phyloP scores from a whole-genome alignment of 2,113 vertebrate species.

The Oryzias curvinotus region DNA sequence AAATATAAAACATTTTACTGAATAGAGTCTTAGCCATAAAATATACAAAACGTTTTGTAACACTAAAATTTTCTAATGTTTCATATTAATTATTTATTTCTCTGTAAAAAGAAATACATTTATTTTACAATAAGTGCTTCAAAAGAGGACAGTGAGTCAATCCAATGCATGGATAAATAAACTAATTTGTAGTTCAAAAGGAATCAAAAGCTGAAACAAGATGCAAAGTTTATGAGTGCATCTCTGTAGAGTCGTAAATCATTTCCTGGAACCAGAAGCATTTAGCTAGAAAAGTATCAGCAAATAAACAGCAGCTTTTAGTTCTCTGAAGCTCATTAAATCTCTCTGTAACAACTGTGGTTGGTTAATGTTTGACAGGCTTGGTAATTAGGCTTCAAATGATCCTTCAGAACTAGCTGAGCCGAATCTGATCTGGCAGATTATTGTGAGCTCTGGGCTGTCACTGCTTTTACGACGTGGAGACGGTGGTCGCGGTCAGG shows the following conservation, averaged over 20 bases:
- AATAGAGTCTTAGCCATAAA: no score
- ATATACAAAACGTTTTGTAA: no score
- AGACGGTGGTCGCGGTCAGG: slow-evolving; percentile 50
- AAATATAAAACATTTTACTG: no score
- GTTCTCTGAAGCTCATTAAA: slow-evolving; percentile 44
- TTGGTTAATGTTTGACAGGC: slow-evolving; percentile 58
- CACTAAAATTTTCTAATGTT: no score
- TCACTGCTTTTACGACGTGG: slow-evolving; percentile 32
- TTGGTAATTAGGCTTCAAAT: slow-evolving; percentile 58
- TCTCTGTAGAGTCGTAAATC: slow-evolving; percentile 8
- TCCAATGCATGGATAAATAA: no score
- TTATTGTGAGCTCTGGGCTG: slow-evolving; percentile 43
- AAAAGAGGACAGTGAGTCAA: no score
- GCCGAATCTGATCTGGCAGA: slow-evolving; percentile 51
- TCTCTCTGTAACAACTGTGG: slow-evolving; percentile 53
- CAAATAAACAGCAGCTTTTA: slow-evolving; percentile 63
- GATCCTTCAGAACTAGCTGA: slow-evolving; percentile 27
- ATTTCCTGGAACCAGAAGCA: slow-evolving; percentile 39
- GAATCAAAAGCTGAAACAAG: no score
- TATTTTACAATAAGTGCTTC: no score
- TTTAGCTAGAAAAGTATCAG: slow-evolving; percentile 51
- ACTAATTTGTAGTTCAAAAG: no score
- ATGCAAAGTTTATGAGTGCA: no score
- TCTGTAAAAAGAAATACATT: no score
- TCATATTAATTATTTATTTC: no score